Percentiles rank a stretch among this genome's conserved stretches.
phyloP scores from a whole-genome alignment of 2,113 vertebrate genomes.

The Paramormyrops kingsleyae region DNA sequence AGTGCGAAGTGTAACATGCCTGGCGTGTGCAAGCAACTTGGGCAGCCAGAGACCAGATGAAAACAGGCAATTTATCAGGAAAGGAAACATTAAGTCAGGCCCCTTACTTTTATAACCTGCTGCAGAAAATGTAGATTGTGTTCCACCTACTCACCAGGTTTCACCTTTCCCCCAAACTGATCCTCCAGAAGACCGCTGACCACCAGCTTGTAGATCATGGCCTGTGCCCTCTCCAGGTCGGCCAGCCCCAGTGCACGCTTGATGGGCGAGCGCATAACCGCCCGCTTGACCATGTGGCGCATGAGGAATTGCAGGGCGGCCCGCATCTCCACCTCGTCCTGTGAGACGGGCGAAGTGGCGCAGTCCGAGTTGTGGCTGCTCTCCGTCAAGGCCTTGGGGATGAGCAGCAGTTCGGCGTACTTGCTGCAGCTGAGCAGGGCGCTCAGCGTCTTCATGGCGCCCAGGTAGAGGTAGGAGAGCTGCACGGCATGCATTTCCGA shows the following conservation, averaged over 20 bases:
- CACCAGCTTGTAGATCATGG: slow-evolving; percentile 93
- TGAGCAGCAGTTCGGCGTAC: slow-evolving; percentile 87
- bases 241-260: slow-evolving; percentile 85
- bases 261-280: slow-evolving; percentile 91
- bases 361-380: slow-evolving; percentile 89
- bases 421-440: slow-evolving; percentile 93
- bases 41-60: neutral
- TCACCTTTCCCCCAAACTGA: slow-evolving; percentile 70
- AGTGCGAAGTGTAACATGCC: neutral
- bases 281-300: slow-evolving; percentile 95
- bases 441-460: slow-evolving; percentile 93
- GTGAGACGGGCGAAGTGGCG: slow-evolving; percentile 69
- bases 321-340: slow-evolving; percentile 87
- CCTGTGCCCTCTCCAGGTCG: slow-evolving; percentile 87
- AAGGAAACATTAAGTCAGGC: neutral
- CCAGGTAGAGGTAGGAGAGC: slow-evolving; percentile 89
- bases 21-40: neutral
- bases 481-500: slow-evolving; percentile 89
- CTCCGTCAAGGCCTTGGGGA: slow-evolving; percentile 84
- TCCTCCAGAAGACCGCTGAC: slow-evolving; percentile 87
- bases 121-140: neutral
- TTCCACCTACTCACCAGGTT: slow-evolving; percentile 59
- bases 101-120: neutral
- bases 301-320: slow-evolving; percentile 91
- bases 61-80: neutral